Evolutionary conservation across 2,797 vertebrate genomes (phyloP), one percentile per base, ranked within the genome.

Genomic region (Balearica regulorum): DNA sequence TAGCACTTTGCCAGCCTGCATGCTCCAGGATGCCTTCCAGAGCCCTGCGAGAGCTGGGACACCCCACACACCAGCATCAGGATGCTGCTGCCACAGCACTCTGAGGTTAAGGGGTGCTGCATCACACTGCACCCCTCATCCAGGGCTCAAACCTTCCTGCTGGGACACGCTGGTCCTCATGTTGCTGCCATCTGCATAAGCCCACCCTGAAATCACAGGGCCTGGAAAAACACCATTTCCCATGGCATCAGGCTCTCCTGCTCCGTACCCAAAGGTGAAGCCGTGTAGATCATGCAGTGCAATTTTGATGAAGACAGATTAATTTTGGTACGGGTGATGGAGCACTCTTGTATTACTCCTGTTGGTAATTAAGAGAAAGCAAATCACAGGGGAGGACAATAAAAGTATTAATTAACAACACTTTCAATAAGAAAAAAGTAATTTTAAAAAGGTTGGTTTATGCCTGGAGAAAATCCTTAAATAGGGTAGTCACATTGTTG

Each of bases 301-400:
- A 92, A 61, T 80, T 77, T 83, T 89, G 64, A 94, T 35, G 65
- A 90, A 94, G 33, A 62, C 28, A 71, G 60, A 73, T 92, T 95
- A 92, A 92, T 92, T 93, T 90, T 80, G 93, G 37, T 81, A 73
- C 20, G 15, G 53, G 89, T 5, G 5, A 72, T 78, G 37, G 31
- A 92, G 41, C 60, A 39, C 66, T 92, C 77, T 79, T 95, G 73
- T 90, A 57, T 92, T 75, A 54, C 90, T 95, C 83, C 64, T 96
- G 75, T 97, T 96, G 83, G 83, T 96, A 95, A 97, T 96, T 97
- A 96, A 96, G 57, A 84, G 57, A 87, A 96, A 90, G 78, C 31
- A 93, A 90, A 89, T 89, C 94, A 65, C 90, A 57, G 44, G 94
- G 78, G 94, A 95, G n/a, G 75, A 90, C 77, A 94, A 83, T 94